These are phyloP conservation scores for Lycaena phlaeas DNA, from an alignment of 2,888 invertebrate genomes.

Conservation along the genomic window DNA sequence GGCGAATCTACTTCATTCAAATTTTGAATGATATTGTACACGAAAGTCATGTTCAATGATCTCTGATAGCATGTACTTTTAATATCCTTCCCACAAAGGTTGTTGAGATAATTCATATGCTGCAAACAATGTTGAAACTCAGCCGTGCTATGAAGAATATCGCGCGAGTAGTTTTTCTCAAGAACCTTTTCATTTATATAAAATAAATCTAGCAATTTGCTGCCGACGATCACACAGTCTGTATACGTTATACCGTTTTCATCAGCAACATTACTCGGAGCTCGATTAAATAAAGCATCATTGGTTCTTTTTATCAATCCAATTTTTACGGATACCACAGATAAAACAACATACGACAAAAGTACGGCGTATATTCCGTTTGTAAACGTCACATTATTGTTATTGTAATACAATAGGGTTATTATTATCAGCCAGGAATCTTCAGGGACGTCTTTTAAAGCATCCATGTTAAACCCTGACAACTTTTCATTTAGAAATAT, in stretches of 20 bases:
- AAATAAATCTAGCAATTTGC: not conserved
- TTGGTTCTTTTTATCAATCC: not conserved
- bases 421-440: not conserved
- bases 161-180: slow-evolving; percentile 16
- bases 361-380: not conserved
- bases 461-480: not conserved
- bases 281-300: not conserved
- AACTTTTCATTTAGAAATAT: not conserved
- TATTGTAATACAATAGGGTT: not conserved
- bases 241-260: not conserved
- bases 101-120: slow-evolving; percentile 32
- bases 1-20: not conserved
- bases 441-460: not conserved
- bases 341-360: not conserved
- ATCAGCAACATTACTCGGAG: not conserved
- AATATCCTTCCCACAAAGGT: slow-evolving; percentile 24
- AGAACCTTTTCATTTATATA: not conserved
- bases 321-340: not conserved
- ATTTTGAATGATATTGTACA: not conserved
- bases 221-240: not conserved
- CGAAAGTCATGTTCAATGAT: not conserved
- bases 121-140: slow-evolving; percentile 34
- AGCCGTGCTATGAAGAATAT: slow-evolving; percentile 26
- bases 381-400: not conserved
- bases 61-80: not conserved